Percentiles rank a stretch among this genome's conserved stretches.
Conservation (phyloP, 2,888 invertebrate species). For the Mythimna lalbum region DNA sequence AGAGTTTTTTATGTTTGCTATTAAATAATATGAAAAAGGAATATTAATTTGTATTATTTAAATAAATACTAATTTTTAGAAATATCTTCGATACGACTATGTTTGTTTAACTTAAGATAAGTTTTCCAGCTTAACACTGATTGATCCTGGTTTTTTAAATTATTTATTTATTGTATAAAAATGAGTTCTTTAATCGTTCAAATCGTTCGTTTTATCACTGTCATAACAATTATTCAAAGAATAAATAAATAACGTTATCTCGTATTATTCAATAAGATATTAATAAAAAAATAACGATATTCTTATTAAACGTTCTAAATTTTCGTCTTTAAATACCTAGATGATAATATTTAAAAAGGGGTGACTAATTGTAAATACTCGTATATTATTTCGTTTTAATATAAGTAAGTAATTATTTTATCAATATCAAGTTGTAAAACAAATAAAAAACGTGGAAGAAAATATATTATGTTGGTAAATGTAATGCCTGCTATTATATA, state of each 20-base stretch:
- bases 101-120: conserved; percentile 2
- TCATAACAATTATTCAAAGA: conserved; percentile 18
- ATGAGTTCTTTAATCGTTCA: no score
- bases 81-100: conserved; percentile 2
- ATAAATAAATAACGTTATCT: not conserved
- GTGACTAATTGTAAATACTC: no score
- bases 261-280: not conserved
- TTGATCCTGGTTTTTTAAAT: conserved; percentile 16
- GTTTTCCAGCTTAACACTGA: not conserved
- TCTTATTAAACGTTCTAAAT: no score
- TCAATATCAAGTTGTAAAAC: not conserved
- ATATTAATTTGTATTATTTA: conserved; percentile 43
- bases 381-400: not conserved
- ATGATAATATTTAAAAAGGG: no score
- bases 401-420: not conserved
- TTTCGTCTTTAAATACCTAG: no score
- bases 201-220: not conserved
- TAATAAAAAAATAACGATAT: no score
- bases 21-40: conserved; percentile 4
- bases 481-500: no score
- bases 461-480: not conserved
- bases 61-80: not conserved
- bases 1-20: conserved; percentile 1
- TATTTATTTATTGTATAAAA: not conserved
- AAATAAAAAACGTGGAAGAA: not conserved